phyloP scores from a whole-genome alignment of 2,797 vertebrate genomes.

The Chaunax sp. region DNA sequence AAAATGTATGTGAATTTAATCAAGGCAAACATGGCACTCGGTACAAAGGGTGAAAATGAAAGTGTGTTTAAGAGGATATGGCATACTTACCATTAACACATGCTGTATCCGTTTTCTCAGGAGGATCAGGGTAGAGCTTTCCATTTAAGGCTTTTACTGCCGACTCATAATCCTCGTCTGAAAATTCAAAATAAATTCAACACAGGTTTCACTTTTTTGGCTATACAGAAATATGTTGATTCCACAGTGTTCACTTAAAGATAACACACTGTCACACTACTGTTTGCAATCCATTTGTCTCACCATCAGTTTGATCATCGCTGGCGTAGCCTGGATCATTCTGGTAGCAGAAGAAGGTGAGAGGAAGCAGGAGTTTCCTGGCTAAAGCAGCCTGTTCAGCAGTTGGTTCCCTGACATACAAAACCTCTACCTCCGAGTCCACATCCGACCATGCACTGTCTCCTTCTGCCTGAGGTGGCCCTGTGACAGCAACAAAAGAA shows the following conservation, averaged over 20 bases:
- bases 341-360: conserved; percentile 97
- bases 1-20: neutral
- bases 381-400: conserved; percentile 90
- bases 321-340: conserved; percentile 91
- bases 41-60: too few species aligned
- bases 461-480: conserved; percentile 37
- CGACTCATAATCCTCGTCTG: conserved; percentile 95
- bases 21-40: neutral
- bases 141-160: conserved; percentile 93
- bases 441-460: conserved; percentile 43
- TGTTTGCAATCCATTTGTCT: conserved; percentile 48
- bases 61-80: neutral
- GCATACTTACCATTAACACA: conserved; percentile 61
- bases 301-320: conserved; percentile 91
- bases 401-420: conserved; percentile 90
- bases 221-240: neutral
- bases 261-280: neutral
- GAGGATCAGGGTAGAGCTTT: conserved; percentile 87
- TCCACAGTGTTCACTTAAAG: conserved; percentile 1
- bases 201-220: neutral
- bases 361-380: conserved; percentile 87
- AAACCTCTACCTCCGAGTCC: conserved; percentile 85
- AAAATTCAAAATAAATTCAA: conserved; percentile 46
- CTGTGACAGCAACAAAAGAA: conserved; percentile 54
- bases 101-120: conserved; percentile 36